Base-by-base conservation (phyloP, 2,888 invertebrate species). In the Sarcophaga caerulescens region DNA sequence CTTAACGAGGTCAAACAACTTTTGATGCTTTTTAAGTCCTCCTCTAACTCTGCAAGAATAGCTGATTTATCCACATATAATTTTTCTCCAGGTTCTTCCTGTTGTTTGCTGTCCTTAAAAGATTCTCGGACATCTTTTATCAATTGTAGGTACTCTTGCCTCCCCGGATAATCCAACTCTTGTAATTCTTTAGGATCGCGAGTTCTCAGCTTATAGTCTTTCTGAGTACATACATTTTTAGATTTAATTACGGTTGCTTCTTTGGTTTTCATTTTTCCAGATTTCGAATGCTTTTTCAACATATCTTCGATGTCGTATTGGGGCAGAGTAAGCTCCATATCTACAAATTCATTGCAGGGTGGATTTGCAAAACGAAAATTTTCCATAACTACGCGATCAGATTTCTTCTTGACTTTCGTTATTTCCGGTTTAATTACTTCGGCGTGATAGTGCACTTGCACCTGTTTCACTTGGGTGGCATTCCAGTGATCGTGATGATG, bases 401-500 rank as follows among this genome's bases (percentile, higher is more conserved):
- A 76, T 69, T 89, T 85, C 45, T 73, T 74, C 0, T 88, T 88
- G 0, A 85, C 60, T 8, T 88, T 85, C 0, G 90, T 89, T 6
- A 88, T 89, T 85, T 90, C 88, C 0, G 92, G 90, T 10, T 87
- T 71, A 0, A 91, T 89, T 0, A 91, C 88, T 66, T 90, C 89
- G 0, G 90, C 87, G 45, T 90, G 89, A 73, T 93, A 93, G n/a
- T 90, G 90, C 1, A 93, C 91, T 80, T 90, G 86, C 0, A 93
- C 89, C 0, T 68, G 63, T 45, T 91, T 91, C 35, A 89, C 89
- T 74, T 93, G 92, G 0, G 90, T 91, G 1, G 91, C 90, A 52
- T 91, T 88, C 90, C 90, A 91, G 83, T 93, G 93, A 77, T 92
- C 92, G 80, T 93, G 93, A 87, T 93, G 93, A 81, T 93, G 93